Evolutionary conservation across 2,888 invertebrate genomes (phyloP).

Genomic region (Yponomeuta plumbellus): DNA sequence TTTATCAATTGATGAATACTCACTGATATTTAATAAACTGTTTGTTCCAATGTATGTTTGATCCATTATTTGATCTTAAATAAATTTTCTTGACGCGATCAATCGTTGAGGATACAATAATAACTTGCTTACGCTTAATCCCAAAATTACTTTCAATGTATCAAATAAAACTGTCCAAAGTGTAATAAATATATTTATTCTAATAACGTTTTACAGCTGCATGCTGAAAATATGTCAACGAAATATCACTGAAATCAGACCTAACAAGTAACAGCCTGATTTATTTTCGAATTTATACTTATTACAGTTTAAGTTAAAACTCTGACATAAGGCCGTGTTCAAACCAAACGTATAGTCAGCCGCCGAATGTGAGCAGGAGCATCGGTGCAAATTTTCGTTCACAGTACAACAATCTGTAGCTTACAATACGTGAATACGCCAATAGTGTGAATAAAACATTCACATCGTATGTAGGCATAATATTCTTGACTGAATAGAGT

Average conservation of each 20-base stretch:
- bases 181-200: conserved; percentile 22
- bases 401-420: no score
- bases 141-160: no score
- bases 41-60: neutral
- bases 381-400: no score
- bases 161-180: neutral
- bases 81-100: neutral
- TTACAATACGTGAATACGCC: no score
- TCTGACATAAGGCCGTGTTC: no score
- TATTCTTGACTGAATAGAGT: no score
- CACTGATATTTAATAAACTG: neutral
- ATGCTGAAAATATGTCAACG: neutral
- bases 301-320: no score
- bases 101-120: neutral
- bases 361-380: no score
- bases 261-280: neutral
- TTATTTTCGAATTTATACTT: no score
- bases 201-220: neutral
- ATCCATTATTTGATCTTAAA: neutral
- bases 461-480: no score
- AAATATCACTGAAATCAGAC: neutral
- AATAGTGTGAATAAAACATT: no score
- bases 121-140: neutral
- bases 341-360: no score
- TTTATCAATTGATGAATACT: neutral